These are phyloP conservation scores for Megaceryle torquata DNA, from an alignment of 2,113 vertebrate genomes.

Conservation along the genomic window DNA sequence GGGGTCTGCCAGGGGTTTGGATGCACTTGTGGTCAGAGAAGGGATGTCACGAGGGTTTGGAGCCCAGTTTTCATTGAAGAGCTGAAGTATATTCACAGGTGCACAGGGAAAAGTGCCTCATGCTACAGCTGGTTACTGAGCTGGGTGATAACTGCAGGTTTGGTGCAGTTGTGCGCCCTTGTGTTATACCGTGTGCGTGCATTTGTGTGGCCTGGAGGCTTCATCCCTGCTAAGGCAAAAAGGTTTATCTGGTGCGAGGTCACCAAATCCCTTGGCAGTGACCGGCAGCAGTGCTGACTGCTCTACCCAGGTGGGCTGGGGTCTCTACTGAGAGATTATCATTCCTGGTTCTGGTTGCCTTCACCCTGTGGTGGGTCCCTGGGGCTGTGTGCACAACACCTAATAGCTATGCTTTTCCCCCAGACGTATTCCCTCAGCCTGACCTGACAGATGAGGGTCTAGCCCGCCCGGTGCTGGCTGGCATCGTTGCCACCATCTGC, in stretches of 20 bases:
- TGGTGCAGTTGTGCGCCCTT: background rate
- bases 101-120: background rate
- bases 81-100: background rate
- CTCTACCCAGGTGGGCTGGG: background rate
- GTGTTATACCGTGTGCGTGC: background rate
- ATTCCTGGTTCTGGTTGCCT: background rate
- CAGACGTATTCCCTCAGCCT: slow-evolving; percentile 93
- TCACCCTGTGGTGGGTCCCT: background rate
- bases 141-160: background rate
- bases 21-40: accelerated
- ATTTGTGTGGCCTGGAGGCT: background rate
- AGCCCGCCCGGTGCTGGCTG: slow-evolving; percentile 93
- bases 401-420: background rate
- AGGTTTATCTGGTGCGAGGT: background rate
- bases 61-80: background rate
- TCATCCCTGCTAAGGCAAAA: background rate
- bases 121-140: no score
- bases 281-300: accelerated
- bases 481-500: slow-evolving; percentile 97
- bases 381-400: background rate
- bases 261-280: background rate
- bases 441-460: slow-evolving; percentile 94
- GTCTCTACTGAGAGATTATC: background rate
- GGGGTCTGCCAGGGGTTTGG: background rate
- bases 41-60: accelerated